Evolutionary conservation across 2,113 vertebrate species (phyloP).

Genomic region (Addax nasomaculatus): DNA sequence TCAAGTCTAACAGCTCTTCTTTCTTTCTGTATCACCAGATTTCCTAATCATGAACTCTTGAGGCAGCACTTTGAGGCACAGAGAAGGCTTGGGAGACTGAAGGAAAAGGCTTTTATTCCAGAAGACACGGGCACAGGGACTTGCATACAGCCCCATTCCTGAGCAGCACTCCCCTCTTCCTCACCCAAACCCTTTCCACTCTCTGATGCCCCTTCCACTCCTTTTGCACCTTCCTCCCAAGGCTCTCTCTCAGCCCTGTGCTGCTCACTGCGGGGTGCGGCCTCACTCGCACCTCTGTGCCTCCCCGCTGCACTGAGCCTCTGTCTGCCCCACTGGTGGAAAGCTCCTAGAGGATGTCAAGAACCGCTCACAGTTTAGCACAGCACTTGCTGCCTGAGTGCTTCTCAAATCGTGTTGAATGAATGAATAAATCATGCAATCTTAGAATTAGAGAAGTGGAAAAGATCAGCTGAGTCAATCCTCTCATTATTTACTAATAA

Average conservation of each 20-base stretch:
- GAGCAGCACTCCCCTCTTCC: neutral
- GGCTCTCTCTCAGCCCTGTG: no score
- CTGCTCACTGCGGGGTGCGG: fast-evolving
- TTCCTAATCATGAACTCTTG: neutral
- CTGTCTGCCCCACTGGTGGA: neutral
- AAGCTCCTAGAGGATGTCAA: neutral
- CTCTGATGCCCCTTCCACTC: neutral
- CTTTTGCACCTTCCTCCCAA: fast-evolving
- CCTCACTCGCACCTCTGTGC: fast-evolving
- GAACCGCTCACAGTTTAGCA: neutral
- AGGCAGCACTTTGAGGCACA: neutral
- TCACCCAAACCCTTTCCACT: neutral
- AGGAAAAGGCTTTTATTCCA: neutral
- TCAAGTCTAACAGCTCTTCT: neutral
- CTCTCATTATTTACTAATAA: conserved; percentile 64
- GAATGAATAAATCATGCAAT: conserved; percentile 48
- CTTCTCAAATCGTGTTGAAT: neutral
- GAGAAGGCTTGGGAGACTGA: neutral
- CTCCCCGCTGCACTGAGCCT: fast-evolving
- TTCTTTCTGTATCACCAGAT: neutral
- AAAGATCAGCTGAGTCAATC: conserved; percentile 31
- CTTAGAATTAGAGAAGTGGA: conserved; percentile 37
- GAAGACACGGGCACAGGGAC: neutral
- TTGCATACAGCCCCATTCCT: fast-evolving
- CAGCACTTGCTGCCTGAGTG: neutral